These are phyloP conservation scores for Bubo scandiacus DNA, from an alignment of 2,113 vertebrate species.

Conservation along the genomic window DNA sequence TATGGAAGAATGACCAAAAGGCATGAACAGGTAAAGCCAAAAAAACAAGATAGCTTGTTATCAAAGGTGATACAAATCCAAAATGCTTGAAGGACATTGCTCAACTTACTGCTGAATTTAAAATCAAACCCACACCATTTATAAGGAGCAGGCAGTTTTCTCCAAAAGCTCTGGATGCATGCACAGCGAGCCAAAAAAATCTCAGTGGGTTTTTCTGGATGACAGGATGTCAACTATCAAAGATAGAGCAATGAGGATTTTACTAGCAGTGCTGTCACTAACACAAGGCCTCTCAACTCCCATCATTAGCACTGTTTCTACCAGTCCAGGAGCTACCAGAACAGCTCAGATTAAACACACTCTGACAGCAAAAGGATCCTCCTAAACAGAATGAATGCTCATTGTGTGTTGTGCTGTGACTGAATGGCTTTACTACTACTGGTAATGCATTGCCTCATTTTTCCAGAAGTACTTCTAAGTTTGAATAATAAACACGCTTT, in stretches of 20 bases:
- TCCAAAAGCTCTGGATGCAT: neutral
- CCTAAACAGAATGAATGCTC: neutral
- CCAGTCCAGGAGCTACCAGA: neutral
- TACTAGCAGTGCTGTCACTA: neutral
- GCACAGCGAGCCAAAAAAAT: neutral
- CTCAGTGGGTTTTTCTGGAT: neutral
- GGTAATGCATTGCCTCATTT: neutral
- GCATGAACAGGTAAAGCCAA: neutral
- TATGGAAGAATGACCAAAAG: neutral
- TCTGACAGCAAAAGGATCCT: neutral
- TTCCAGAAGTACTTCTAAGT: neutral
- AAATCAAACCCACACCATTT: neutral
- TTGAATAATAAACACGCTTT: fast-evolving
- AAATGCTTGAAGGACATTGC: neutral
- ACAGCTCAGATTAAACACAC: neutral
- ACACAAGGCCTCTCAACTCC: neutral
- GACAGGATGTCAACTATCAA: neutral
- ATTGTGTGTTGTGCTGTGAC: neutral
- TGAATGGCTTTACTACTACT: neutral
- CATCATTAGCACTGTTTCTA: neutral
- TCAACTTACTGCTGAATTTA: neutral
- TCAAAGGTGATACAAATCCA: neutral
- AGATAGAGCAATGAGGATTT: neutral
- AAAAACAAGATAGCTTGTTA: neutral
- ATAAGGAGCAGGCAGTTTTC: neutral